Evolutionary conservation across 2,888 invertebrate species (phyloP).

Genomic region (Dorcus parallelipipedus): DNA sequence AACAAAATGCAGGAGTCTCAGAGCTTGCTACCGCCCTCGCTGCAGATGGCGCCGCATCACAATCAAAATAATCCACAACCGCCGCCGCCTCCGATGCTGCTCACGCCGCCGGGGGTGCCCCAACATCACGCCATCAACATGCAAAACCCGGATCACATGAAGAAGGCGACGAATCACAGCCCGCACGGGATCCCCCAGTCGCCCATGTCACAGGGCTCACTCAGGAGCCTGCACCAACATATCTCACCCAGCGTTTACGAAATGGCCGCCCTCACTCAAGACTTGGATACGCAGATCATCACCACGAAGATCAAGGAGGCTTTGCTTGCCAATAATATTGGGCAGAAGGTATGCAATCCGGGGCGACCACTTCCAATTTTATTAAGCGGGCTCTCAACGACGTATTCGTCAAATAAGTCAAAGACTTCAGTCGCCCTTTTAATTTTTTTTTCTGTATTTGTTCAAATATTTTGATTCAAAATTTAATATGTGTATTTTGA

Average conservation of each 20-base stretch:
- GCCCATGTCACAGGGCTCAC: conserved; percentile 54
- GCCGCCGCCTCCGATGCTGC: conserved; percentile 61
- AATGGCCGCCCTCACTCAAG: conserved; percentile 94
- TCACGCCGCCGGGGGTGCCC: conserved; percentile 74
- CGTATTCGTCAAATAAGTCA: no score
- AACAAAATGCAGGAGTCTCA: conserved; percentile 69
- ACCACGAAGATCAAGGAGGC: conserved; percentile 98
- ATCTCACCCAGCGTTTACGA: conserved; percentile 96
- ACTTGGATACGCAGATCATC: conserved; percentile 93
- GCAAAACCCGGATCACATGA: conserved; percentile 59
- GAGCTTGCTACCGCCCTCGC: conserved; percentile 56
- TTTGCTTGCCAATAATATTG: conserved; percentile 92
- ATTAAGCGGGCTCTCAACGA: no score
- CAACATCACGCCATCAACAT: conserved; percentile 70
- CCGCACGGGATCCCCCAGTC: conserved; percentile 55
- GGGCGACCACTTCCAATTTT: no score
- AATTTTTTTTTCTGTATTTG: no score
- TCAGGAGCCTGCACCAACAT: conserved; percentile 76
- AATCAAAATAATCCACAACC: conserved; percentile 50
- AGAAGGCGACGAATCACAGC: conserved; percentile 53
- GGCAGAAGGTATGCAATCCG: conserved; percentile 71
- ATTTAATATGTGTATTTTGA: no score
- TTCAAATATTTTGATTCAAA: no score
- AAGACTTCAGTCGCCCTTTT: no score
- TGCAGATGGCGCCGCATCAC: conserved; percentile 50